Evolutionary conservation across 2,888 invertebrate species (phyloP).

Genomic region (Digitonthophagus gazella): DNA sequence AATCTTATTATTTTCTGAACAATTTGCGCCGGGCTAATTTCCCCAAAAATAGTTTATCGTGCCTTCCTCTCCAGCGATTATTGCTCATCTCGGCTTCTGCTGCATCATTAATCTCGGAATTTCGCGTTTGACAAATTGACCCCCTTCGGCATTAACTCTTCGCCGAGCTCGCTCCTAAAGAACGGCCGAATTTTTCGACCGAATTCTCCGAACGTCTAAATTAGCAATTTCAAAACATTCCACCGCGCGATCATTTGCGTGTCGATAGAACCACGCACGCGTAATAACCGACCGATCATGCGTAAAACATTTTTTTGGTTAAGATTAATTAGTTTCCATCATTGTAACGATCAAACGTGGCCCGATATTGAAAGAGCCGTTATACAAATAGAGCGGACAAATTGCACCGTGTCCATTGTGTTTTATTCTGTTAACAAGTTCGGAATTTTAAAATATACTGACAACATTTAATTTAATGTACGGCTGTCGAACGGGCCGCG

Average conservation of each 20-base stretch:
- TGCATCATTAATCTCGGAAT: slow-evolving; percentile 35
- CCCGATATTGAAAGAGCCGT: not conserved
- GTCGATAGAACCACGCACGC: not conserved
- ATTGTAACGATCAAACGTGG: not conserved
- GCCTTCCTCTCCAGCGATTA: slow-evolving; percentile 31
- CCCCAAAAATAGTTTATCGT: not conserved
- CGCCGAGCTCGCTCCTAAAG: not conserved
- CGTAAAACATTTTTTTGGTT: not conserved
- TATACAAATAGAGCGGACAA: not conserved
- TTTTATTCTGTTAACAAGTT: not conserved
- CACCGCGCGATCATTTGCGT: too few species aligned
- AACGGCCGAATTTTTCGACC: too few species aligned
- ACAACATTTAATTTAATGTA: not conserved
- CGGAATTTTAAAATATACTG: not conserved
- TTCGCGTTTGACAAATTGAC: slow-evolving; percentile 35
- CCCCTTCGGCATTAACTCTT: not conserved
- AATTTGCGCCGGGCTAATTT: slow-evolving; percentile 9
- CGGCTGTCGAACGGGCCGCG: not conserved
- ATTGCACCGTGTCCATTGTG: not conserved
- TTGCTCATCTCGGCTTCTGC: slow-evolving; percentile 31
- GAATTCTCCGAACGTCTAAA: too few species aligned
- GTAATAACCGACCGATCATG: not conserved
- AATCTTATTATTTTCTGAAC: slow-evolving; percentile 19
- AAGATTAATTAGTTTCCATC: not conserved
- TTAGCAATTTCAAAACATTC: too few species aligned